Evolutionary conservation across 2,113 vertebrate species (phyloP).

Genomic region (Illadopsis cleaveri): DNA sequence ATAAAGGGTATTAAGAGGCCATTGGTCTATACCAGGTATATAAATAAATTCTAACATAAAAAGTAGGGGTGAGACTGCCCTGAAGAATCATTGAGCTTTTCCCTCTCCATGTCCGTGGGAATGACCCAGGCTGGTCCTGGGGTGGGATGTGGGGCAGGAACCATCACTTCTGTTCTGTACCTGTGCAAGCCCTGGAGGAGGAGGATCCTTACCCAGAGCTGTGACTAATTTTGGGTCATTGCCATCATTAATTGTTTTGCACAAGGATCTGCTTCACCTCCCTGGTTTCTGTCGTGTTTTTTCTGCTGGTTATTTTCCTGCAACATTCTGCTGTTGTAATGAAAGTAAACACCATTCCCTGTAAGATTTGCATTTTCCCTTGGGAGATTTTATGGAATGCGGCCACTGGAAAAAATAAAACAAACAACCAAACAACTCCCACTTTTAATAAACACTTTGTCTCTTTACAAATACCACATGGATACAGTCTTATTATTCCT

Average conservation of each 20-base stretch:
- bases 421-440: neutral
- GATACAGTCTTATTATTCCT: neutral
- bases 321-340: neutral
- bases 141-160: neutral
- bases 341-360: neutral
- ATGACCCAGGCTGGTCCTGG: neutral
- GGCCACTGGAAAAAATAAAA: neutral
- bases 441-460: accelerated
- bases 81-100: neutral
- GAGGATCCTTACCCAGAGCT: neutral
- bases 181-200: neutral
- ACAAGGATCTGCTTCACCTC: neutral
- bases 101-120: neutral
- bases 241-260: neutral
- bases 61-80: neutral
- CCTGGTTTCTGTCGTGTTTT: neutral
- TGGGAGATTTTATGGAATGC: neutral
- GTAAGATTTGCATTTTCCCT: neutral
- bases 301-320: neutral
- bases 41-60: neutral
- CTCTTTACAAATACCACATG: neutral
- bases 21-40: neutral
- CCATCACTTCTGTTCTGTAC: neutral
- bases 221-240: accelerated
- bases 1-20: neutral